Percentiles rank a stretch among this genome's conserved stretches.
These are phyloP conservation scores for Molorchus minor DNA, from an alignment of 2,888 invertebrate species.

Conservation along the genomic window DNA sequence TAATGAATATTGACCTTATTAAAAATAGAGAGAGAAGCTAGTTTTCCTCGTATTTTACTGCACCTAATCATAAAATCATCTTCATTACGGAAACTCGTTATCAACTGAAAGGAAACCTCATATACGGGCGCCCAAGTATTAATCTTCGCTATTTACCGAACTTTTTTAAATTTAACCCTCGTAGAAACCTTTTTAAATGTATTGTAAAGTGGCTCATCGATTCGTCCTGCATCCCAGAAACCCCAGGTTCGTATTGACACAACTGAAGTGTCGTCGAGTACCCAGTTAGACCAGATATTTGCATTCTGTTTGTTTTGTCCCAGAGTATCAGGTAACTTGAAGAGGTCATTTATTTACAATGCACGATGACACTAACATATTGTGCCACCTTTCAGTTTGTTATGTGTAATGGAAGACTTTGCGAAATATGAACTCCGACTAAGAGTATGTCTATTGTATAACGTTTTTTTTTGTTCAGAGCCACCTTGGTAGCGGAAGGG, in stretches of 20 bases:
- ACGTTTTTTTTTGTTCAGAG: background rate
- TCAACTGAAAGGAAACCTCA: background rate
- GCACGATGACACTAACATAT: conserved; percentile 47
- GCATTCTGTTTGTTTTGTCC: conserved; percentile 48
- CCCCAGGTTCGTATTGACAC: conserved; percentile 33
- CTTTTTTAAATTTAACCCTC: conserved; percentile 30
- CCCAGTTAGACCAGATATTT: conserved; percentile 42
- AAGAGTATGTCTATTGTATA: conserved; percentile 29
- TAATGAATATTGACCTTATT: too few species aligned
- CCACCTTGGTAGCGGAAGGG: background rate
- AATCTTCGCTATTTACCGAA: conserved; percentile 32
- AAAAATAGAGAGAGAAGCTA: too few species aligned
- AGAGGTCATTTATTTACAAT: conserved; percentile 45
- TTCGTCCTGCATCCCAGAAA: conserved; percentile 35
- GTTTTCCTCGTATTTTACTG: too few species aligned
- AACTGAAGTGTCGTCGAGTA: conserved; percentile 30
- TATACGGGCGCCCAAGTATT: conserved; percentile 28
- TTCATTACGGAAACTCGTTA: too few species aligned
- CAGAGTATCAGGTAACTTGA: conserved; percentile 46
- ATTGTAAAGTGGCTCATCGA: conserved; percentile 38
- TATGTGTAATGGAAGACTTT: conserved; percentile 38
- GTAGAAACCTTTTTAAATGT: conserved; percentile 34
- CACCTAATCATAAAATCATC: too few species aligned
- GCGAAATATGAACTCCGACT: conserved; percentile 35
- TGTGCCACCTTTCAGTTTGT: conserved; percentile 39